Evolutionary conservation across 2,113 vertebrate genomes (phyloP).

Genomic region (Sylvia atricapilla): DNA sequence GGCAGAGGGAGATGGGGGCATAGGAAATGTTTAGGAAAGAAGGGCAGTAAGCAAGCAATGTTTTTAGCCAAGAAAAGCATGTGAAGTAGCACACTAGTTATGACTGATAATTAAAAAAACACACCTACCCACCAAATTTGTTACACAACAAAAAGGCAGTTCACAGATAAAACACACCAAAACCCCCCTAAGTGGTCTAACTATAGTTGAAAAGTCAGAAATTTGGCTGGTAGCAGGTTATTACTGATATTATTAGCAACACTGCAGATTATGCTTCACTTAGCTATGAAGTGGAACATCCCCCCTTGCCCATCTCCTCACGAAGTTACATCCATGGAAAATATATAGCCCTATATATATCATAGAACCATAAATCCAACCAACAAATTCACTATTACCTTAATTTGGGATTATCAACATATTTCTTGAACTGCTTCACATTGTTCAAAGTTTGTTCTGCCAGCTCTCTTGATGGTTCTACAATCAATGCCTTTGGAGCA

Average conservation of each 20-base stretch:
- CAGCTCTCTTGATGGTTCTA: conserved; percentile 93
- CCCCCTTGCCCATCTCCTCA: fast-evolving
- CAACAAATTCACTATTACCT: conserved; percentile 70
- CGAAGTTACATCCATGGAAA: neutral
- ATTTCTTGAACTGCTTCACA: conserved; percentile 92
- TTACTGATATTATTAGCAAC: neutral
- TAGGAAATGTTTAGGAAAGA: neutral
- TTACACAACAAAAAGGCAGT: neutral
- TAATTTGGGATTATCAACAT: conserved; percentile 90
- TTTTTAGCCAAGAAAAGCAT: neutral
- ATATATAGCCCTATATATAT: neutral
- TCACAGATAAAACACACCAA: neutral
- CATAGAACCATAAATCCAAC: neutral
- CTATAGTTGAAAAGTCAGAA: neutral
- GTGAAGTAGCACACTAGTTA: neutral
- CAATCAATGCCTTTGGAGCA: conserved; percentile 90
- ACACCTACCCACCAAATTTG: fast-evolving
- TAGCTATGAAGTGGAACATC: neutral
- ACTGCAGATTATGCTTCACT: neutral
- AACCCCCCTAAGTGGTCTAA: neutral
- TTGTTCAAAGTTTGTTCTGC: conserved; percentile 96
- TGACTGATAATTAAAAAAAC: neutral
- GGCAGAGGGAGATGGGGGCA: fast-evolving
- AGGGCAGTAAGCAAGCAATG: neutral
- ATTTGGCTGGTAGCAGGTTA: neutral